Conservation (phyloP, 64 coral and sea anemone genomes). For the Stichodactyla helianthus region DNA sequence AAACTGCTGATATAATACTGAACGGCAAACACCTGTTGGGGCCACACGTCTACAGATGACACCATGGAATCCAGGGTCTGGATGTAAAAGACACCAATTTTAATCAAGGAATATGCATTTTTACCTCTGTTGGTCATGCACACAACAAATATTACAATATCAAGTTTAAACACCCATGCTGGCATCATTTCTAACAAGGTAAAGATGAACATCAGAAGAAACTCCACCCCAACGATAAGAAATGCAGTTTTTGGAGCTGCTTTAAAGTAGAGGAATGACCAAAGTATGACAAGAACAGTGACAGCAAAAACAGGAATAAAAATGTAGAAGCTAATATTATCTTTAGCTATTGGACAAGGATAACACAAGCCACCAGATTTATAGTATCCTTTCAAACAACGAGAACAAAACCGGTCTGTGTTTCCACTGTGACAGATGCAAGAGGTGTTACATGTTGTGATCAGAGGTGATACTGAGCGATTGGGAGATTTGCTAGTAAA, state of each 20-base stretch:
- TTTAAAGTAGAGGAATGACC: constrained; percentile 17
- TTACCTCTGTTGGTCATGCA: constrained; percentile 28
- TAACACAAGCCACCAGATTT: constrained; percentile 39
- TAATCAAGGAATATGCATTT: constrained; percentile 31
- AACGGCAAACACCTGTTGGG: constrained; percentile 23
- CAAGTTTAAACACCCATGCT: not conserved
- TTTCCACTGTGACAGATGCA: constrained; percentile 34
- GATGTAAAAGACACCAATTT: constrained; percentile 56
- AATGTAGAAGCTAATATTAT: constrained; percentile 26
- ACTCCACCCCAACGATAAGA: constrained; percentile 15
- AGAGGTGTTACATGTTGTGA: constrained; percentile 26
- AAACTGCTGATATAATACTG: constrained; percentile 43
- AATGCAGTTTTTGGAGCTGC: constrained; percentile 10
- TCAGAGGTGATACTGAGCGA: constrained; percentile 23
- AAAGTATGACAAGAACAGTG: constrained; percentile 23
- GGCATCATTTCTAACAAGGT: not conserved
- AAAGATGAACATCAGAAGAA: constrained; percentile 20
- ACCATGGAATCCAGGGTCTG: constrained; percentile 64
- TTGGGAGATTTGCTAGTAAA: not conserved
- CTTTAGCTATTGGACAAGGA: not conserved
- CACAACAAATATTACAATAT: constrained; percentile 23
- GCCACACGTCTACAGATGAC: constrained; percentile 40
- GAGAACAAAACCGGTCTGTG: constrained; percentile 45
- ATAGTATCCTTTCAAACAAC: constrained; percentile 40
- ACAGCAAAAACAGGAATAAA: constrained; percentile 33